These are phyloP conservation scores for Scolopax rusticola DNA, from an alignment of 2,797 vertebrate species.

Conservation along the genomic window DNA sequence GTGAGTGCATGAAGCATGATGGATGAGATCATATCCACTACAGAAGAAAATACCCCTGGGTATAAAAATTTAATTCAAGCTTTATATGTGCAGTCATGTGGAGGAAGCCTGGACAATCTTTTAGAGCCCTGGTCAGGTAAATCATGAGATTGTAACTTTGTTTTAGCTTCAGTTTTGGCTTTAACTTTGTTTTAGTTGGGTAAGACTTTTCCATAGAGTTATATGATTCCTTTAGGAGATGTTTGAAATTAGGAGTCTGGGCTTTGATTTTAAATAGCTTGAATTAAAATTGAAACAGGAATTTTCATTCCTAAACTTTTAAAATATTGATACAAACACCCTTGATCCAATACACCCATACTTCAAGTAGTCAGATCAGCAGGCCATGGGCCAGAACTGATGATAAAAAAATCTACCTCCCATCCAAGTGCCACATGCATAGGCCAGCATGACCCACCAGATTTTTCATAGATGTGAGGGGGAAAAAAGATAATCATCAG, in stretches of 20 bases:
- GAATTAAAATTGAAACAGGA: not conserved
- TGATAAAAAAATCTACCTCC: not conserved
- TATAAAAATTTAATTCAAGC: not conserved
- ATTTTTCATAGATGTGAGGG: fast-evolving
- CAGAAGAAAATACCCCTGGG: not conserved
- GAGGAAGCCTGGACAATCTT: not conserved
- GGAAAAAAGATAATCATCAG: not conserved
- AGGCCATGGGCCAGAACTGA: not conserved
- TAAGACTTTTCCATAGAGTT: not conserved
- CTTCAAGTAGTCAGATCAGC: not conserved
- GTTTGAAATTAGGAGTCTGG: not conserved
- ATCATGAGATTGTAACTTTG: not conserved
- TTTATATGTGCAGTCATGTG: not conserved
- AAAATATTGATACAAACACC: not conserved
- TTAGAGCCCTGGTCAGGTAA: not conserved
- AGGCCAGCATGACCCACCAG: not conserved
- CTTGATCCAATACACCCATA: not conserved
- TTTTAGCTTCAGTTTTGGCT: not conserved
- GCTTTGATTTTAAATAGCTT: not conserved
- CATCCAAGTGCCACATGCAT: not conserved
- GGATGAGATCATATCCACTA: not conserved
- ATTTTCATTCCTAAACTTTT: not conserved
- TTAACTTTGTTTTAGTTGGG: not conserved
- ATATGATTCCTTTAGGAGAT: not conserved
- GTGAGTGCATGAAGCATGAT: slow-evolving; percentile 1